Evolutionary conservation across 1,140 invertebrate species (phyloP), one percentile per base, ranked within the genome.

Genomic region (Procambarus virginalis): DNA sequence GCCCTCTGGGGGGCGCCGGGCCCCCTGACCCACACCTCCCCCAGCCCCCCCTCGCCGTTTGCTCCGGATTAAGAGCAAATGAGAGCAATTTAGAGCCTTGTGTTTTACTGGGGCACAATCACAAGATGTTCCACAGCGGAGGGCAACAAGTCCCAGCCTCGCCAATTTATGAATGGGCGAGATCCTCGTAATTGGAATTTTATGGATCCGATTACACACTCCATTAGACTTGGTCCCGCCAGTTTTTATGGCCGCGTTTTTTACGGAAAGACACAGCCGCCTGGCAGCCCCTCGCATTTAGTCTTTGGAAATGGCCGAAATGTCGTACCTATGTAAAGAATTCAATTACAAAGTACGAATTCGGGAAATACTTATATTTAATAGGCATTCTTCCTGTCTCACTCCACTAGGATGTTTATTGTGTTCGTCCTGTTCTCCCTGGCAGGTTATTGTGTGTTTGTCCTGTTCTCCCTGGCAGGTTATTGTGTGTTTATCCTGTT

Each of bases 201-300:
- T 83, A 83, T 83, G 81, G 81, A 83, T 83, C 81, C 64, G 81
- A 83, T 83, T 83, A 83, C 64, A 83, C 81, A 83, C 81, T 83
- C 81, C 81, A 83, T 83, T 83, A 83, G 60, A 83, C 58, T 64
- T 64, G 81, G 81, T 83, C 81, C 81, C 60, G 81, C 17, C 55
- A 60, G 51, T 83, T 83, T 83, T 83, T 83, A 83, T 68, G 81
- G 64, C 5, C 58, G 46, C 81, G 34, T 83, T 70, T 70, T 83
- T 83, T 68, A 60, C 81, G 81, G 46, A 70, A 83, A 83, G 64
- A 70, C 81, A 64, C 34, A 48, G 46, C 46, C 64, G 8, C 64
- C 46, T 70, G 20, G 2, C 55, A 58, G 46, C 46, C 46, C 55
- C n/a, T 83, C 81, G 81, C 81, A 70, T 83, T 83, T 83, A 70